Conservation (phyloP, 2,888 invertebrate genomes). For the Drosophila mayaguana region DNA sequence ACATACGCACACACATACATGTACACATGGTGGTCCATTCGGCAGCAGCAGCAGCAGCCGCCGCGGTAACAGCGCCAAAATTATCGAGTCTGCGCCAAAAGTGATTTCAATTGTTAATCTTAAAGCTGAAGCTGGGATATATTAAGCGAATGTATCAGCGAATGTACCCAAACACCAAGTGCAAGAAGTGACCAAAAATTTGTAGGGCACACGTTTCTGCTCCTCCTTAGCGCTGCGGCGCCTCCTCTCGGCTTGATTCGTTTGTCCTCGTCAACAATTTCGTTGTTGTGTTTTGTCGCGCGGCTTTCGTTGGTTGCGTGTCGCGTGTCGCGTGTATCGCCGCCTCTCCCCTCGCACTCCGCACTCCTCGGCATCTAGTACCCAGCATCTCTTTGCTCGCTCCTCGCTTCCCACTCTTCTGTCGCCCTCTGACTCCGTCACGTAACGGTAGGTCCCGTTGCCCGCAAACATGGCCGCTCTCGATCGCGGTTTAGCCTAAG, state of each 20-base stretch:
- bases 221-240: not conserved
- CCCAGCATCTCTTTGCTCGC: not conserved
- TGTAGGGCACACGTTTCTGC: slow-evolving; percentile 19
- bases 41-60: slow-evolving; percentile 29
- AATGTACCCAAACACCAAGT: slow-evolving; percentile 25
- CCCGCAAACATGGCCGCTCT: slow-evolving; percentile 27
- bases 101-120: slow-evolving; percentile 70
- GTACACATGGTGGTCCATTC: slow-evolving; percentile 38
- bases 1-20: slow-evolving; percentile 14
- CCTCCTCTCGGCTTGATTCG: slow-evolving; percentile 8
- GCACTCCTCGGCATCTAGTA: too few species aligned
- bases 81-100: slow-evolving; percentile 76
- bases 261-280: slow-evolving; percentile 29
- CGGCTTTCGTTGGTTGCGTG: slow-evolving; percentile 29
- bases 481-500: slow-evolving; percentile 19
- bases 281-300: slow-evolving; percentile 34
- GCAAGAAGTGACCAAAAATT: slow-evolving; percentile 48
- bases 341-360: not conserved
- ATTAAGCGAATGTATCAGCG: slow-evolving; percentile 25
- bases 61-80: slow-evolving; percentile 73
- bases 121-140: slow-evolving; percentile 43
- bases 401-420: not conserved
- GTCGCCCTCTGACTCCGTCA: not conserved
- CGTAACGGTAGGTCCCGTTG: slow-evolving; percentile 11
- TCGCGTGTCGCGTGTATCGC: slow-evolving; percentile 11